Conservation (phyloP, 1,140 invertebrate genomes). For the Polypedilum vanderplanki region DNA sequence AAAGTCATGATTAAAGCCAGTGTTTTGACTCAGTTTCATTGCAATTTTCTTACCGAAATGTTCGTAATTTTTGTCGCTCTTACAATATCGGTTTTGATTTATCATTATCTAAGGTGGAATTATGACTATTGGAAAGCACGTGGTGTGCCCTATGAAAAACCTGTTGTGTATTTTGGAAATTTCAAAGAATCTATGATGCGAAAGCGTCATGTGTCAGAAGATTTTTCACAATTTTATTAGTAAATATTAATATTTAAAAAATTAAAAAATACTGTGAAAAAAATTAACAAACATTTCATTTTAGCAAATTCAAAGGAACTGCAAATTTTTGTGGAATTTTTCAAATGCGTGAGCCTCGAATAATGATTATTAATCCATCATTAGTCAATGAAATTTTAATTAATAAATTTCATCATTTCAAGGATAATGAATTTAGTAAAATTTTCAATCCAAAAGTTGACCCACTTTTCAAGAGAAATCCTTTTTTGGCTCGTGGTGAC, state of each 20-base stretch:
- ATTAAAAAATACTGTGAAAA: too few species aligned
- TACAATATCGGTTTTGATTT: slow-evolving; percentile 32
- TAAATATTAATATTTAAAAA: background rate
- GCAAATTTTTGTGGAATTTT: slow-evolving; percentile 44
- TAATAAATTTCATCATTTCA: slow-evolving; percentile 45
- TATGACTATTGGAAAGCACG: slow-evolving; percentile 38
- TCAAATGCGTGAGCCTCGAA: slow-evolving; percentile 41
- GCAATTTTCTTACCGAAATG: background rate
- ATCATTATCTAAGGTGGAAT: slow-evolving; percentile 37
- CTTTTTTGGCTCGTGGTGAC: slow-evolving; percentile 15
- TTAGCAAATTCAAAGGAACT: slow-evolving; percentile 38
- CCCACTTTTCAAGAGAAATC: background rate
- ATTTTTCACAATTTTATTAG: background rate
- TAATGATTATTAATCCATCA: slow-evolving; percentile 48
- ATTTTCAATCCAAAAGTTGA: slow-evolving; percentile 14
- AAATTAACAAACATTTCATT: slow-evolving; percentile 20
- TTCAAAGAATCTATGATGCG: slow-evolving; percentile 30
- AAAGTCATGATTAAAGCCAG: background rate
- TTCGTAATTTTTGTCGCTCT: background rate
- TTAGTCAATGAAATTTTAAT: slow-evolving; percentile 48
- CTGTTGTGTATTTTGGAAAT: slow-evolving; percentile 36
- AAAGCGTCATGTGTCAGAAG: background rate
- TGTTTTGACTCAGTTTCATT: background rate
- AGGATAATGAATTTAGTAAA: slow-evolving; percentile 38
- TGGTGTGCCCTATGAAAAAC: slow-evolving; percentile 36